Percentiles rank a stretch among this genome's conserved stretches.
These are phyloP conservation scores for Eupeodes luniger DNA, from an alignment of 2,888 invertebrate genomes.

Conservation along the genomic window DNA sequence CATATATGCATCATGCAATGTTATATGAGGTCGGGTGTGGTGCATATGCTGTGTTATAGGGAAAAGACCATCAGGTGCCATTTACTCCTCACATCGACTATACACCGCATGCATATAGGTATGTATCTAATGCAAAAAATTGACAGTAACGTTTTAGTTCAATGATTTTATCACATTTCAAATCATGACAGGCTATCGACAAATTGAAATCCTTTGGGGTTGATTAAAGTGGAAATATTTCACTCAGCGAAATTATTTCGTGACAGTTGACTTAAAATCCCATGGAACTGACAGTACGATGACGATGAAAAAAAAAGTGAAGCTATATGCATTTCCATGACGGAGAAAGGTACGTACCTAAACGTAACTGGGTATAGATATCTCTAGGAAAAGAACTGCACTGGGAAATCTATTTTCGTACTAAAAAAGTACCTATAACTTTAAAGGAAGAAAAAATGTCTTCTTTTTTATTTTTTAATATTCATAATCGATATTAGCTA, in stretches of 20 bases:
- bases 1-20: background rate
- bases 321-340: background rate
- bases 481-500: slow-evolving; percentile 12
- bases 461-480: background rate
- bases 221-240: slow-evolving; percentile 72
- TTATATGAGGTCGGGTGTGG: background rate
- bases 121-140: slow-evolving; percentile 17
- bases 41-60: slow-evolving; percentile 36
- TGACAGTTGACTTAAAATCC: slow-evolving; percentile 66
- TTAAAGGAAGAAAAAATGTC: background rate
- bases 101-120: background rate
- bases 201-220: slow-evolving; percentile 73
- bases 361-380: background rate
- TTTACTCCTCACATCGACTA: background rate
- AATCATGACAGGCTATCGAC: slow-evolving; percentile 67
- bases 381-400: background rate
- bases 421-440: background rate
- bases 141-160: slow-evolving; percentile 54
- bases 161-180: slow-evolving; percentile 73
- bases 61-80: slow-evolving; percentile 20
- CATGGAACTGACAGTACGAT: slow-evolving; percentile 47
- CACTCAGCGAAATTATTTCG: slow-evolving; percentile 65
- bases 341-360: background rate
- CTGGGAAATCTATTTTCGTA: background rate
- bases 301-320: background rate